A percentile compares a stretch with the other conserved stretches of the same genome.
phyloP scores from a whole-genome alignment of 64 coral and sea anemone genomes.

The Montipora efflorescens region DNA sequence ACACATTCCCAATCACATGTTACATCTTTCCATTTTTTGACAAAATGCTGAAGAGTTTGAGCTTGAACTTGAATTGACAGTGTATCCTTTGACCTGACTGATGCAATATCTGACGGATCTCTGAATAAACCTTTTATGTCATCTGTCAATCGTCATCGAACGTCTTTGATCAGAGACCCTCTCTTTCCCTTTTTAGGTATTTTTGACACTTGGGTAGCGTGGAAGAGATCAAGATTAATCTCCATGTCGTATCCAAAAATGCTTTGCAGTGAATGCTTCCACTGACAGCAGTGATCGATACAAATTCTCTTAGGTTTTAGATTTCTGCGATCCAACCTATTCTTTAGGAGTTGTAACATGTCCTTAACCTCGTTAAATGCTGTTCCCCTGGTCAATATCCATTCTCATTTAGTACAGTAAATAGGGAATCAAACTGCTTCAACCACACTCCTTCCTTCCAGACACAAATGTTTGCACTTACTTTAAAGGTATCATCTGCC shows the following conservation, averaged over 20 bases:
- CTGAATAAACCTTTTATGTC: not conserved
- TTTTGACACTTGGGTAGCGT: no score
- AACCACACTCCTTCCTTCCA: conserved; percentile 50
- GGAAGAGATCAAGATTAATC: no score
- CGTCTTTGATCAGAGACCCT: no score
- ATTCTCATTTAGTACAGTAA: not conserved
- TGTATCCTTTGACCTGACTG: no score
- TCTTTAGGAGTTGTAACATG: conserved; percentile 13
- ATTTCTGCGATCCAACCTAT: conserved; percentile 1
- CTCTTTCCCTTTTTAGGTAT: no score
- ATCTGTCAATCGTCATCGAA: not conserved
- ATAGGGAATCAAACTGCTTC: not conserved
- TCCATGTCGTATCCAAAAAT: no score
- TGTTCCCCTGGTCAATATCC: conserved; percentile 55
- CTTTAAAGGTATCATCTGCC: conserved; percentile 64
- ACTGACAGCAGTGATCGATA: conserved; percentile 56
- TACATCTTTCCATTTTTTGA: no score
- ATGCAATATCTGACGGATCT: not conserved
- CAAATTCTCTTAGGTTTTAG: not conserved
- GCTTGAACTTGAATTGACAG: no score
- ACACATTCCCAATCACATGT: no score
- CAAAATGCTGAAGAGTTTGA: no score
- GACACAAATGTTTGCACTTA: conserved; percentile 62
- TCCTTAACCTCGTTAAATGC: not conserved
- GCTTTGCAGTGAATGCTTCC: not conserved